phyloP scores from a whole-genome alignment of 2,113 vertebrate species.

The Rhinoderma darwinii region DNA sequence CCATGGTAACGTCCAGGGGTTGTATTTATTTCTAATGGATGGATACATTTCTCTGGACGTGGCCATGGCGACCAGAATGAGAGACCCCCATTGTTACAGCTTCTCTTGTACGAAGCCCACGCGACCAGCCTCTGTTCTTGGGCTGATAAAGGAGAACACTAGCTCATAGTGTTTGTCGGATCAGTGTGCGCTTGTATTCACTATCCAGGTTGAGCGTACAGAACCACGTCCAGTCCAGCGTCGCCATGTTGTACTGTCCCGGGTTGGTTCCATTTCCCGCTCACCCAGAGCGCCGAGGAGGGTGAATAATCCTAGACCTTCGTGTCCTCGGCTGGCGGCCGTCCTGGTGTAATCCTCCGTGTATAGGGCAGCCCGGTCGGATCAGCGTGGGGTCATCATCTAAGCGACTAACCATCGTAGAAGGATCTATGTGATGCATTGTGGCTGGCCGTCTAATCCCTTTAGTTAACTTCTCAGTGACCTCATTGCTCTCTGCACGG shows the following conservation, averaged over 20 bases:
- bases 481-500: slow-evolving; percentile 64
- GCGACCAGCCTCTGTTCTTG: neutral
- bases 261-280: too few relatives aligned
- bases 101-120: neutral
- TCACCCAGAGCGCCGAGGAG: neutral
- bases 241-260: too few relatives aligned
- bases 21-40: neutral
- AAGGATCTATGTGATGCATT: slow-evolving; percentile 61
- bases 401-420: neutral
- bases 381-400: neutral
- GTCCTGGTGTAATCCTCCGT: neutral
- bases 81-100: too few relatives aligned
- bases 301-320: too few relatives aligned
- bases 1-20: neutral
- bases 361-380: neutral
- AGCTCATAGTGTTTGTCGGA: neutral
- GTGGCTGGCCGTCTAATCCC: slow-evolving; percentile 68
- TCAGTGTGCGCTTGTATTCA: too few relatives aligned
- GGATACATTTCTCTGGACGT: neutral
- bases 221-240: too few relatives aligned
- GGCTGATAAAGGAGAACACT: neutral
- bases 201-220: too few relatives aligned
- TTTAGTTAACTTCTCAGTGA: slow-evolving; percentile 69
- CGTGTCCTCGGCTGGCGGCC: neutral
- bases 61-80: neutral